Evolutionary conservation across 2,113 vertebrate species (phyloP).

Genomic region (Laticauda laticaudata): DNA sequence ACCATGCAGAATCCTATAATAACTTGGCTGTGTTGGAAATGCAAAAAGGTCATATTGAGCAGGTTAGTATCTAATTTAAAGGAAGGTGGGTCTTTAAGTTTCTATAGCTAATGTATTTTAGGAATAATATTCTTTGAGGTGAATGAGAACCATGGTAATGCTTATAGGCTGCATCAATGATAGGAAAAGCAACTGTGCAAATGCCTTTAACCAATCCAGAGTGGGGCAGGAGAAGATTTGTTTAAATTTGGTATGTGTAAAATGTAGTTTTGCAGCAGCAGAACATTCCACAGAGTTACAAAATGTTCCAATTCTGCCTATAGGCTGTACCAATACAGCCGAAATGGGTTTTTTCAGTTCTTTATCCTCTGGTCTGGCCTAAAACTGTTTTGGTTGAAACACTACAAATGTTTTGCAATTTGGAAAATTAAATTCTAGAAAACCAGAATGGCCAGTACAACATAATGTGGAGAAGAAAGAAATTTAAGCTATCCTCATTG

Average conservation of each 20-base stretch:
- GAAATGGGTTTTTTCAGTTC: background rate
- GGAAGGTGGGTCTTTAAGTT: background rate
- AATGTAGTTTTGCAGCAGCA: background rate
- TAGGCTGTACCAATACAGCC: background rate
- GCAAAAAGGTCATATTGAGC: slow-evolving; percentile 84
- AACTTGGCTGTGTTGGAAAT: slow-evolving; percentile 94
- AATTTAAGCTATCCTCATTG: background rate
- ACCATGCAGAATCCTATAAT: slow-evolving; percentile 93
- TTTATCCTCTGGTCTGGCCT: background rate
- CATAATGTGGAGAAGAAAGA: background rate
- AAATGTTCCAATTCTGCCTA: background rate
- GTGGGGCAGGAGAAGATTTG: background rate
- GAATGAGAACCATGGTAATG: background rate
- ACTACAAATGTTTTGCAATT: background rate
- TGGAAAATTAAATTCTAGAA: background rate
- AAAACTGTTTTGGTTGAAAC: background rate
- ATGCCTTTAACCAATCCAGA: background rate
- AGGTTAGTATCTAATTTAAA: slow-evolving; percentile 73
- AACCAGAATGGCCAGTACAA: background rate
- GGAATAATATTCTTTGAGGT: background rate
- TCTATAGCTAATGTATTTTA: background rate
- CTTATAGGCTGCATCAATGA: background rate
- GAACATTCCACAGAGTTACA: background rate
- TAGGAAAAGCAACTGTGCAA: background rate
- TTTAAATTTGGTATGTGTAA: background rate